Evolutionary conservation across 2,113 vertebrate genomes (phyloP).

Genomic region (Otus sunia): DNA sequence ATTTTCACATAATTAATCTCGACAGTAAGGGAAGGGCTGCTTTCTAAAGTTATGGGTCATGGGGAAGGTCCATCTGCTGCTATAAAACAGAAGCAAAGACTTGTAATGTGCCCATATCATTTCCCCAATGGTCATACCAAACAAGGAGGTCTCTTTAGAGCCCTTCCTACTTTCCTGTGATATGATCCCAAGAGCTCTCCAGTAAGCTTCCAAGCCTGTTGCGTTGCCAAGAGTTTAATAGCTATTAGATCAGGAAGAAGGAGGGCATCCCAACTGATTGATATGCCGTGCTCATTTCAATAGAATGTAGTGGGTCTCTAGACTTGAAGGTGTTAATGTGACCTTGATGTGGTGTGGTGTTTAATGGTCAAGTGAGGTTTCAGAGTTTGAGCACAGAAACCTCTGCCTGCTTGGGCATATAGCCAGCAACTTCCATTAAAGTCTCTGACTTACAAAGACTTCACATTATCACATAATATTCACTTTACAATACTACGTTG

Average conservation of each 20-base stretch:
- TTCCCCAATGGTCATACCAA: neutral
- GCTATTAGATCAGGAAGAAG: neutral
- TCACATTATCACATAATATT: neutral
- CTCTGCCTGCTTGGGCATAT: neutral
- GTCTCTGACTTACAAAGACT: neutral
- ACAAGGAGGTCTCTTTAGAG: neutral
- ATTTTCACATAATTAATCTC: neutral
- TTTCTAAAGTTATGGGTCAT: neutral
- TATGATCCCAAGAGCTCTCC: neutral
- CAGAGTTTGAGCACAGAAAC: neutral
- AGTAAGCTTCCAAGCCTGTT: neutral
- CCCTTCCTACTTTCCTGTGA: neutral
- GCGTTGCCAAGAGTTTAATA: neutral
- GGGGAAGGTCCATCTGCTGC: neutral
- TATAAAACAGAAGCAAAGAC: neutral
- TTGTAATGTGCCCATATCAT: neutral
- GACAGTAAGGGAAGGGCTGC: neutral
- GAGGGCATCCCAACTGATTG: neutral
- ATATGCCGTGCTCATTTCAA: neutral
- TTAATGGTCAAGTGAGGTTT: constrained; percentile 10
- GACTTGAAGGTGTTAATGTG: neutral
- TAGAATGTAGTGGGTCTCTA: neutral
- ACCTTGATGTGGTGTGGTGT: neutral
- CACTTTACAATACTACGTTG: neutral
- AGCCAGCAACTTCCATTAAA: neutral